These are phyloP conservation scores for Indri indri DNA, from an alignment of 2,113 vertebrate species.

Conservation along the genomic window DNA sequence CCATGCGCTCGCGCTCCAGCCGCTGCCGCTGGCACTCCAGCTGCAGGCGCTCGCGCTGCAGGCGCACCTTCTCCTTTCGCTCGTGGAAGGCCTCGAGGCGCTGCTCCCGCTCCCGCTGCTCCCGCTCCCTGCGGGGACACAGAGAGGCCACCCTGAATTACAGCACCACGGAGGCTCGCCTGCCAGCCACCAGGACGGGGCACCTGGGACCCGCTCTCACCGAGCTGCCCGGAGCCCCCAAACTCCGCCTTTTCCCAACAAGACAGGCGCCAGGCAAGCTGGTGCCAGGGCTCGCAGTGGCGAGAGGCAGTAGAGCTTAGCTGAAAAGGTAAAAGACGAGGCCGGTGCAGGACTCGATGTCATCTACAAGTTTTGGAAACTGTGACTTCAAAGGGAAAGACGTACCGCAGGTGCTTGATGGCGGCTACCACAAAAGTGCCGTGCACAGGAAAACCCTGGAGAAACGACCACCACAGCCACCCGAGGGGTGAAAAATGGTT, in stretches of 20 bases:
- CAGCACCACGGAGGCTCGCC: neutral
- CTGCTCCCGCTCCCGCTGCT: conserved; percentile 91
- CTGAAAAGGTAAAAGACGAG: neutral
- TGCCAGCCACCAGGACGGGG: too few relatives aligned
- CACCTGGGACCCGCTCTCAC: neutral
- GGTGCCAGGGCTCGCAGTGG: too few relatives aligned
- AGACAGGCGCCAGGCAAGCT: too few relatives aligned
- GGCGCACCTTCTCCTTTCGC: conserved; percentile 90
- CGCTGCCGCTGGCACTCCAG: conserved; percentile 94
- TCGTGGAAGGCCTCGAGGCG: conserved; percentile 91
- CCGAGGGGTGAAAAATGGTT: neutral
- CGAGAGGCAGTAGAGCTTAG: neutral
- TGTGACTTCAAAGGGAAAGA: too few relatives aligned
- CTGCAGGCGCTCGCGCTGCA: conserved; percentile 90
- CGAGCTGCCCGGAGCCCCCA: too few relatives aligned
- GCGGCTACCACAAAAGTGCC: neutral
- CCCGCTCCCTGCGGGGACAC: conserved; percentile 82
- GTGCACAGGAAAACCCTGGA: neutral
- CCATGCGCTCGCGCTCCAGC: conserved; percentile 92
- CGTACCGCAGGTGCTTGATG: too few relatives aligned
- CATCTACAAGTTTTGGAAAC: too few relatives aligned
- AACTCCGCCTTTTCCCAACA: too few relatives aligned
- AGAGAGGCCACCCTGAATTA: neutral
- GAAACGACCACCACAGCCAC: neutral
- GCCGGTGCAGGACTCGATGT: too few relatives aligned